A percentile compares a stretch with the other conserved stretches of the same genome.
phyloP scores from a whole-genome alignment of 2,888 invertebrate genomes.

The Catocala nupta region DNA sequence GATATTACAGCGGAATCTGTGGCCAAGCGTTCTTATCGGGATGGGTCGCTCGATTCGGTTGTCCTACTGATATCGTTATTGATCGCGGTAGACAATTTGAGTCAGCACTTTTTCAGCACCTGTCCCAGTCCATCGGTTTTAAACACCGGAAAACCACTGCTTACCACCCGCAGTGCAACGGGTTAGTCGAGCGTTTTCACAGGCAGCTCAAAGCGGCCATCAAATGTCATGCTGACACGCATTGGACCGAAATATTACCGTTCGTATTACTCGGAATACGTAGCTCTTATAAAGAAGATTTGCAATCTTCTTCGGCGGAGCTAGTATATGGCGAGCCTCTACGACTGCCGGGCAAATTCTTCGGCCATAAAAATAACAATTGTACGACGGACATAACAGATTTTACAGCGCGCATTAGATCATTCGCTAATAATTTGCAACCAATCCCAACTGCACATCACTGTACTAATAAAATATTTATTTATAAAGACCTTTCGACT shows the following conservation, averaged over 20 bases:
- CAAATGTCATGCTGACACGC: neutral
- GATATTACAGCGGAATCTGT: no score
- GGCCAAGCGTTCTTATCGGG: no score
- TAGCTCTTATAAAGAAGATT: neutral
- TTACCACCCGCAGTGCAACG: neutral
- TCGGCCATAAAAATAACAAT: neutral
- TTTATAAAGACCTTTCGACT: no score
- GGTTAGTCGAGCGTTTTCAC: neutral
- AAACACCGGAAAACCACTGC: conserved; percentile 6
- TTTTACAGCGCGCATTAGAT: no score
- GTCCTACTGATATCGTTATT: no score
- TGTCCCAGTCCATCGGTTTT: conserved; percentile 39
- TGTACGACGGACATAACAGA: no score
- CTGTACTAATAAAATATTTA: no score
- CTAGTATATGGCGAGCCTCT: conserved; percentile 3
- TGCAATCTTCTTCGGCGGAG: neutral
- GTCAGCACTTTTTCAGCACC: no score
- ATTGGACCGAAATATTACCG: neutral
- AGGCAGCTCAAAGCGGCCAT: neutral
- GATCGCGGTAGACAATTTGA: no score
- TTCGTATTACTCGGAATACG: neutral
- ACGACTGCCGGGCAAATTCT: neutral
- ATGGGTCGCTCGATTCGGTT: no score
- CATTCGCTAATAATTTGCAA: no score
- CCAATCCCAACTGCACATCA: no score